Conservation (phyloP, 1,140 invertebrate genomes). For the Philopotamus ludificatus region DNA sequence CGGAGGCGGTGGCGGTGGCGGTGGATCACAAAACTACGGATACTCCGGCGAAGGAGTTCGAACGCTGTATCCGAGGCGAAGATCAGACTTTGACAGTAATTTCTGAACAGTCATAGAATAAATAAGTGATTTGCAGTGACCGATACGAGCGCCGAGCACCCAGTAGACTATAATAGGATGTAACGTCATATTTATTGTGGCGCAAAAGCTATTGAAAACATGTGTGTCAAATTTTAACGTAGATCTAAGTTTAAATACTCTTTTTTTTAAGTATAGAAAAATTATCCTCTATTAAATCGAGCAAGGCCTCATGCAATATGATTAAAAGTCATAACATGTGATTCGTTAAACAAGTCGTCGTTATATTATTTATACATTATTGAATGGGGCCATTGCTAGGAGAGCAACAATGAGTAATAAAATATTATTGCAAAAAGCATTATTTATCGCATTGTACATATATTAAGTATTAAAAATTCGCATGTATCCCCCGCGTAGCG, state of each 20-base stretch:
- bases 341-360: not conserved
- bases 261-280: too few species aligned
- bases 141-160: constrained; percentile 4
- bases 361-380: constrained; percentile 11
- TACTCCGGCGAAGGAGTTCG: constrained; percentile 54
- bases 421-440: not conserved
- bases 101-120: constrained; percentile 49
- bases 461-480: too few species aligned
- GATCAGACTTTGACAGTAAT: constrained; percentile 63
- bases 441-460: too few species aligned
- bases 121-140: constrained; percentile 7
- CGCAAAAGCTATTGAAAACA: constrained; percentile 9
- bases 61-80: constrained; percentile 56
- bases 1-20: constrained; percentile 49
- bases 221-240: constrained; percentile 25
- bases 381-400: constrained; percentile 8
- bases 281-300: constrained; percentile 6
- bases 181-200: not conserved
- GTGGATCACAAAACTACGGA: constrained; percentile 52
- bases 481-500: not conserved
- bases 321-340: constrained; percentile 1
- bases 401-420: constrained; percentile 12
- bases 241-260: constrained; percentile 16
- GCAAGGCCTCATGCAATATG: constrained; percentile 1
- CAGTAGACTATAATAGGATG: not conserved